These are phyloP conservation scores for Trichogramma dendrolimi DNA, from an alignment of 2,888 invertebrate species.

Conservation along the genomic window DNA sequence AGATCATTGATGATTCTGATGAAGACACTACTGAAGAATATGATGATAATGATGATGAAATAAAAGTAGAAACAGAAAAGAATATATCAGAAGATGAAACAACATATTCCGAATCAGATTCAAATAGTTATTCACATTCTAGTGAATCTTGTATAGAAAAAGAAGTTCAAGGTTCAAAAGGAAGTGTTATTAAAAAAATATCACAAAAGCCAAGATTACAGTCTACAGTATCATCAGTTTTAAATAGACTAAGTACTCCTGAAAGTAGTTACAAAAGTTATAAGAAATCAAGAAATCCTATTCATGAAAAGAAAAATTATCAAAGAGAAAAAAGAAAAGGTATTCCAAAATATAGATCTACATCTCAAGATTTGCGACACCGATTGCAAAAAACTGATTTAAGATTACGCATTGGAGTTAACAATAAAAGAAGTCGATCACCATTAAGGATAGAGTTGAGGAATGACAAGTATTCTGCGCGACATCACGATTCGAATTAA, in stretches of 20 bases:
- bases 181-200: slow-evolving; percentile 57
- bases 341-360: background rate
- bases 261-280: slow-evolving; percentile 32
- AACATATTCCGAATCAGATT: slow-evolving; percentile 10
- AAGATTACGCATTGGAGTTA: slow-evolving; percentile 43
- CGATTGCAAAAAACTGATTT: slow-evolving; percentile 40
- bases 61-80: slow-evolving; percentile 32
- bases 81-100: slow-evolving; percentile 21
- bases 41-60: slow-evolving; percentile 33
- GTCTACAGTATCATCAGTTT: slow-evolving; percentile 57
- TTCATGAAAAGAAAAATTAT: slow-evolving; percentile 35
- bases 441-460: slow-evolving; percentile 50
- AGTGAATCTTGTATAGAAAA: slow-evolving; percentile 55
- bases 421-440: slow-evolving; percentile 44
- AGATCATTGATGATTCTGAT: slow-evolving; percentile 32
- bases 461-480: slow-evolving; percentile 45
- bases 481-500: slow-evolving; percentile 20
- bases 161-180: slow-evolving; percentile 54
- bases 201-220: slow-evolving; percentile 51
- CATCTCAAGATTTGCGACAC: slow-evolving; percentile 34
- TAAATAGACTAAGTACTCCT: slow-evolving; percentile 56
- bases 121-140: slow-evolving; percentile 37
- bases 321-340: background rate
- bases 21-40: slow-evolving; percentile 31
- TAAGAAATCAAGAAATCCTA: background rate